Evolutionary conservation across 2,797 vertebrate genomes (phyloP).

Genomic region (Heteromormyrus szaboi): DNA sequence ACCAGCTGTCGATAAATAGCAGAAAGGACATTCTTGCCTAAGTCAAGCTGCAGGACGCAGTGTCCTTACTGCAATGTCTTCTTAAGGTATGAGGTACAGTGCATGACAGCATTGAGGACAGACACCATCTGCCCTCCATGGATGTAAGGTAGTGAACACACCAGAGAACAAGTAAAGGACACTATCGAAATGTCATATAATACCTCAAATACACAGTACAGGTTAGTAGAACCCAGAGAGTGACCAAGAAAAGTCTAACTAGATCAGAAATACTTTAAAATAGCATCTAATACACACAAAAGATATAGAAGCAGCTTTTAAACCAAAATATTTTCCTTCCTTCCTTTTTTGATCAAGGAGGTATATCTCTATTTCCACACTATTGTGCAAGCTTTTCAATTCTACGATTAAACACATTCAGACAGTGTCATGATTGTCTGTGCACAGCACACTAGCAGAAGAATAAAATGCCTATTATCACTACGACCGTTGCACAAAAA

Average conservation of each 20-base stretch:
- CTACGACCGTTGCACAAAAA: background rate
- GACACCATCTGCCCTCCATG: constrained; percentile 2
- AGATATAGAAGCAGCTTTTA: background rate
- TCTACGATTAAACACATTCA: background rate
- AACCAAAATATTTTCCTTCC: background rate
- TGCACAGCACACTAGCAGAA: background rate
- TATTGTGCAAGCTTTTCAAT: background rate
- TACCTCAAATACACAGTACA: background rate
- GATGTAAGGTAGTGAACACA: background rate
- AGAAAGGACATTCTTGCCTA: no score
- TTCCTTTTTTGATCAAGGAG: background rate
- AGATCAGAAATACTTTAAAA: background rate
- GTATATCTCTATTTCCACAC: background rate
- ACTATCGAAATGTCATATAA: background rate
- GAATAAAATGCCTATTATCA: constrained; percentile 6
- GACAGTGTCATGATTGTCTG: constrained; percentile 4
- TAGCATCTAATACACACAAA: background rate
- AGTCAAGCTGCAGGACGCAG: background rate
- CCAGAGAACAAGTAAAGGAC: background rate
- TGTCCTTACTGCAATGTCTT: constrained; percentile 15
- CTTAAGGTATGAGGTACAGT: constrained; percentile 15
- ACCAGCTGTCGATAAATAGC: constrained; percentile 23
- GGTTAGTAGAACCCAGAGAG: background rate
- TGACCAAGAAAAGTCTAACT: background rate
- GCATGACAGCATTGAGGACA: constrained; percentile 18